These are phyloP conservation scores for Streblospio benedicti DNA, from an alignment of 1,140 invertebrate species.

Conservation along the genomic window DNA sequence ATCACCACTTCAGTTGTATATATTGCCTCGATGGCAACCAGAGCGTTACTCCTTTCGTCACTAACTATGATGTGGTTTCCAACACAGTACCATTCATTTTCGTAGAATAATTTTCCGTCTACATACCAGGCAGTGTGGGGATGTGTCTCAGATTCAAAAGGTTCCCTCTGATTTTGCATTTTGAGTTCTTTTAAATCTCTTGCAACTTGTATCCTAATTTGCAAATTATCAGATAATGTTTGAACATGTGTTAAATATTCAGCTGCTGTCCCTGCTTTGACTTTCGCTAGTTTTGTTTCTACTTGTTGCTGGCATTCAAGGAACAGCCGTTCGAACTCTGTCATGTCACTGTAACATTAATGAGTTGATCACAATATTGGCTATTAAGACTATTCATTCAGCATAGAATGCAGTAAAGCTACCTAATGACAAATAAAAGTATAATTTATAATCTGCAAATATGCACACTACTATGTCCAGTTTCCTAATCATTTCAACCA, in stretches of 20 bases:
- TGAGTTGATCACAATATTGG: no score
- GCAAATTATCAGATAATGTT: constrained; percentile 73
- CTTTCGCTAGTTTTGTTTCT: constrained; percentile 74
- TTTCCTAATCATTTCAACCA: no score
- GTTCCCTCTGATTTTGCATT: constrained; percentile 73
- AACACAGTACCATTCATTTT: constrained; percentile 25
- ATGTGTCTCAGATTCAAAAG: constrained; percentile 17
- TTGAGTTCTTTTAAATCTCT: constrained; percentile 68
- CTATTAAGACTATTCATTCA: no score
- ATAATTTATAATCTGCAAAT: no score
- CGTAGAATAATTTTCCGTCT: constrained; percentile 28
- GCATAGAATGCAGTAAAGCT: no score
- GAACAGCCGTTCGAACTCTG: constrained; percentile 82
- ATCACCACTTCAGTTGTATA: constrained; percentile 27
- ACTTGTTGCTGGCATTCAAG: constrained; percentile 68
- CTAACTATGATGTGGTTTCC: constrained; percentile 27
- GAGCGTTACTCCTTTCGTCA: constrained; percentile 23
- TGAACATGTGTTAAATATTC: constrained; percentile 81
- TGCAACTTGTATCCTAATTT: constrained; percentile 78
- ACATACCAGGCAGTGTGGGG: constrained; percentile 24
- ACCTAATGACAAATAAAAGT: no score
- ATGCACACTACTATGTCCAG: no score
- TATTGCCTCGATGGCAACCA: constrained; percentile 24
- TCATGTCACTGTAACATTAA: constrained; percentile 76
- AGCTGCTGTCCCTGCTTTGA: constrained; percentile 68